Percentiles rank a stretch among this genome's conserved stretches.
Evolutionary conservation across 2,797 vertebrate genomes (phyloP).

Genomic region (Peromyscus melanophrys): DNA sequence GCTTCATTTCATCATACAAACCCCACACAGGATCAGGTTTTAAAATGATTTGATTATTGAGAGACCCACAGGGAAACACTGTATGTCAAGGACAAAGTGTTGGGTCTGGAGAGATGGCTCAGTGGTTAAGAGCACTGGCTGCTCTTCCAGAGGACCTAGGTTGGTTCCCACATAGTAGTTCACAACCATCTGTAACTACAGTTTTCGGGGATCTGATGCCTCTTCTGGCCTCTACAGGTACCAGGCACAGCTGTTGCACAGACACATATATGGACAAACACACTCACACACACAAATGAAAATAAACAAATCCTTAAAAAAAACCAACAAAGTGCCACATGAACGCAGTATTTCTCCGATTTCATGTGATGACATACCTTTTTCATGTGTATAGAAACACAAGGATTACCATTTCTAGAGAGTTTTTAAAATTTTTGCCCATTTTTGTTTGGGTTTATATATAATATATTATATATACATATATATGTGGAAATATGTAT

Average conservation of each 20-base stretch:
- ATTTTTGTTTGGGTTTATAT: not conserved
- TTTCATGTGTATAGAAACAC: not conserved
- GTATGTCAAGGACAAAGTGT: not conserved
- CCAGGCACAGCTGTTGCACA: not conserved
- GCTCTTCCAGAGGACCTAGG: not conserved
- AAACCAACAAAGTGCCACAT: not conserved
- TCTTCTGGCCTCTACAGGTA: not conserved
- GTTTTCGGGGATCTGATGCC: not conserved
- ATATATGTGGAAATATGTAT: not conserved
- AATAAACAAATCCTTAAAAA: not conserved
- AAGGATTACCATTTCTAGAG: not conserved
- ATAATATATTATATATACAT: not conserved
- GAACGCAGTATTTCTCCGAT: not conserved
- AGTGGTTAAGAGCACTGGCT: not conserved
- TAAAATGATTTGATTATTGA: not conserved
- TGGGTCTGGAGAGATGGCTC: not conserved
- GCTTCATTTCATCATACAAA: not conserved
- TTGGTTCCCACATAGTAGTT: not conserved
- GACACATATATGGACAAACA: not conserved
- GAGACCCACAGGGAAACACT: not conserved
- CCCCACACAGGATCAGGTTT: not conserved
- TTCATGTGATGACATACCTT: not conserved
- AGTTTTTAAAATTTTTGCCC: not conserved
- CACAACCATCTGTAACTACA: not conserved
- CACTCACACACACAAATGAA: not conserved